These are phyloP conservation scores for Poecilia latipinna DNA, from an alignment of 2,113 vertebrate genomes.

Conservation along the genomic window DNA sequence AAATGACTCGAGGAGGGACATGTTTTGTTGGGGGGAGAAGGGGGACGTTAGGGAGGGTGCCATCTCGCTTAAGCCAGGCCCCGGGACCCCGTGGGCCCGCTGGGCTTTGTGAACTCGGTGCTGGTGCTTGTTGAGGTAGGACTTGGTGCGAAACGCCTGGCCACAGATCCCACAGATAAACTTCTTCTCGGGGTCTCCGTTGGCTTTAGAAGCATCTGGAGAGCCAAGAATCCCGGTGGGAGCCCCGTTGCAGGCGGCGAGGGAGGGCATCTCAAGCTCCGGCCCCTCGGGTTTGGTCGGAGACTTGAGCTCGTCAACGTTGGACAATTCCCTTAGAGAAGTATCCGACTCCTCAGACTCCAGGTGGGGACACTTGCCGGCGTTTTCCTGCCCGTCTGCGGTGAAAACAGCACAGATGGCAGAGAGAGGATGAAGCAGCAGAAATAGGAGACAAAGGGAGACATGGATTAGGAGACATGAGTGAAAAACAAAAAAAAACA, in stretches of 20 bases:
- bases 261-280: conserved; percentile 82
- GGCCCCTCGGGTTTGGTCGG: conserved; percentile 89
- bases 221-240: conserved; percentile 55
- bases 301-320: conserved; percentile 92
- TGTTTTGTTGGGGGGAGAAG: conserved; percentile 98
- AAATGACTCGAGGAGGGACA: conserved; percentile 98
- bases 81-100: conserved; percentile 71
- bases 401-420: conserved; percentile 26
- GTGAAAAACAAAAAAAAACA: background rate
- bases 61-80: conserved; percentile 84
- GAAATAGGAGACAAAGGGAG: conserved; percentile 23
- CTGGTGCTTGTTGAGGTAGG: conserved; percentile 99
- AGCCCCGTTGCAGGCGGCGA: conserved; percentile 86
- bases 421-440: background rate
- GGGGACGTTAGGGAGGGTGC: conserved; percentile 88
- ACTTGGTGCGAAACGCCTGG: conserved; percentile 98
- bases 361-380: conserved; percentile 95
- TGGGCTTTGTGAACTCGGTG: conserved; percentile 94
- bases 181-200: conserved; percentile 93
- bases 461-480: conserved; percentile 27
- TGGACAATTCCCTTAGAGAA: conserved; percentile 92
- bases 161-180: conserved; percentile 93
- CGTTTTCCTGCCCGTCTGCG: conserved; percentile 84
- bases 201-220: conserved; percentile 88
- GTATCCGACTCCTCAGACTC: conserved; percentile 94